Evolutionary conservation across 23 tunicate species (phyloP).

Genomic region (Styela plicata): DNA sequence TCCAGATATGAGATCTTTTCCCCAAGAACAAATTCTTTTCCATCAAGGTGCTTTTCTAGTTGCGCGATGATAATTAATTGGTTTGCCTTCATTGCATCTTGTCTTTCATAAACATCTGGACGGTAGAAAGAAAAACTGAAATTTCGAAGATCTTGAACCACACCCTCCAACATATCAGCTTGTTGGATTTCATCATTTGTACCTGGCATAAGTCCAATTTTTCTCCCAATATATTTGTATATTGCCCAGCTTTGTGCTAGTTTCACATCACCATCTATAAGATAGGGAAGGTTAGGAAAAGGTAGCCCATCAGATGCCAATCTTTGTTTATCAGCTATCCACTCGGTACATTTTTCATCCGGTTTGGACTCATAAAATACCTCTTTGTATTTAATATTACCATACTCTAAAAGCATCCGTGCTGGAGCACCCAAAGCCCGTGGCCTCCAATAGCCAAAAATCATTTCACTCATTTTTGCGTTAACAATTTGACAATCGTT

Average conservation of each 20-base stretch:
- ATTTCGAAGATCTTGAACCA: slow-evolving; percentile 22
- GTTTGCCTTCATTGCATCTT: background rate
- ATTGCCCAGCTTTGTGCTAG: slow-evolving; percentile 40
- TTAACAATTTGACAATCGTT: too few relatives aligned
- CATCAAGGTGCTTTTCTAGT: background rate
- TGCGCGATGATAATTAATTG: background rate
- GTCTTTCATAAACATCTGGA: slow-evolving; percentile 16
- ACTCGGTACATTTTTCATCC: background rate
- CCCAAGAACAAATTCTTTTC: slow-evolving; percentile 18
- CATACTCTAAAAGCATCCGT: slow-evolving; percentile 42
- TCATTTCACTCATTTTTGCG: slow-evolving; percentile 14
- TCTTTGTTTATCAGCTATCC: background rate
- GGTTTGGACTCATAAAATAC: background rate
- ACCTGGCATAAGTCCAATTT: slow-evolving; percentile 25
- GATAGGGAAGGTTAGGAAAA: slow-evolving; percentile 67
- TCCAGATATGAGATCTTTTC: slow-evolving; percentile 48
- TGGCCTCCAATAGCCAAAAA: slow-evolving; percentile 35
- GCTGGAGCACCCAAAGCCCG: slow-evolving; percentile 29
- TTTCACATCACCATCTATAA: slow-evolving; percentile 54
- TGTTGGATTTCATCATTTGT: background rate
- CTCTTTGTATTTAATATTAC: slow-evolving; percentile 25
- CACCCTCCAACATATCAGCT: slow-evolving; percentile 38
- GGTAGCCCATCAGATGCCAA: slow-evolving; percentile 11
- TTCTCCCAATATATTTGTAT: slow-evolving; percentile 39
- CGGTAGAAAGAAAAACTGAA: slow-evolving; percentile 19